A percentile compares a stretch with the other conserved stretches of the same genome.
These are phyloP conservation scores for Seriola dumerili DNA, from an alignment of 2,113 vertebrate genomes.

Conservation along the genomic window DNA sequence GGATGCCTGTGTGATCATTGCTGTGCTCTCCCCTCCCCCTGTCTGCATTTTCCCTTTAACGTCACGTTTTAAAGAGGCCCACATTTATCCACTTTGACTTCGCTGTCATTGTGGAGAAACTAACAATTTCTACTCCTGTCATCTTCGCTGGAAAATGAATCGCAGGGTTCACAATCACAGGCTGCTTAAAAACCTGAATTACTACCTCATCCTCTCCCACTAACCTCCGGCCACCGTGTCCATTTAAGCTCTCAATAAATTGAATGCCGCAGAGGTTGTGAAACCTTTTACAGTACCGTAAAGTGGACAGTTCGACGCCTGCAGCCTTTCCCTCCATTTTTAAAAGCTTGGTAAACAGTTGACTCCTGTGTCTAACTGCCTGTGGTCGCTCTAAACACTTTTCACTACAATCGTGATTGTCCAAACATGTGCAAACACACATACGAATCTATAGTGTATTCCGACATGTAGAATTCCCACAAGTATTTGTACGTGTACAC, in stretches of 20 bases:
- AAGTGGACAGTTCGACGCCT: slow-evolving; percentile 67
- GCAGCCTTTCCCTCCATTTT: slow-evolving; percentile 48
- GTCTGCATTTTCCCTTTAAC: background rate
- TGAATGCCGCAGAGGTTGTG: slow-evolving; percentile 59
- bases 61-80: slow-evolving; percentile 17
- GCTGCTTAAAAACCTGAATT: slow-evolving; percentile 40
- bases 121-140: slow-evolving; percentile 14
- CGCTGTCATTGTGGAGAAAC: background rate
- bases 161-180: slow-evolving; percentile 4
- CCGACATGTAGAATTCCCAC: slow-evolving; percentile 8
- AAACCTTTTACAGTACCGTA: slow-evolving; percentile 69
- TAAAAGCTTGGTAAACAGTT: slow-evolving; percentile 60
- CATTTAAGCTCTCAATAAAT: slow-evolving; percentile 57
- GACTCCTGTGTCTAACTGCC: slow-evolving; percentile 24
- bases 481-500: slow-evolving; percentile 18
- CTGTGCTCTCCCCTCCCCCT: background rate
- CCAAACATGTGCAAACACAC: background rate
- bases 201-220: slow-evolving; percentile 27
- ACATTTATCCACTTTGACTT: slow-evolving; percentile 7
- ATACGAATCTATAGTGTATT: background rate
- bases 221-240: slow-evolving; percentile 33
- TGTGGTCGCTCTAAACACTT: slow-evolving; percentile 21
- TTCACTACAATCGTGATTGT: background rate
- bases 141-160: slow-evolving; percentile 17
- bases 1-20: slow-evolving; percentile 39